Conservation (phyloP, 92 coral and sea anemone species). For the Porites rus region DNA sequence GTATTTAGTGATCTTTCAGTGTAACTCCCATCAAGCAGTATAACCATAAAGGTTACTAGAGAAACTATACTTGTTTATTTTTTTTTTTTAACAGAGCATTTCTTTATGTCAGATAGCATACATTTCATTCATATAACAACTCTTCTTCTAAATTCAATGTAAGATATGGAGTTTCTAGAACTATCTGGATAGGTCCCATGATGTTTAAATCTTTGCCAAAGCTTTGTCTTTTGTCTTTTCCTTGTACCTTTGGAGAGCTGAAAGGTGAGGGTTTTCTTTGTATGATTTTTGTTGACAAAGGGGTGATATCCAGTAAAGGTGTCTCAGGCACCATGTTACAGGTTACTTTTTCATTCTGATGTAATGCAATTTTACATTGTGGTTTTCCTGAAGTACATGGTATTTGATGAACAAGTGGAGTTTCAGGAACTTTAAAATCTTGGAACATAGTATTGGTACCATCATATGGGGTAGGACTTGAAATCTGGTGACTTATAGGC, state of each 20-base stretch:
- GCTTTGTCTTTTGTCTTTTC: neutral
- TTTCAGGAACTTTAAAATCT: constrained; percentile 34
- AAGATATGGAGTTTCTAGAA: constrained; percentile 33
- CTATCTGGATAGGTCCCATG: neutral
- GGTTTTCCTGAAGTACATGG: constrained; percentile 41
- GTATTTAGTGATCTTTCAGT: too few species aligned
- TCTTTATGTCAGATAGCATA: too few species aligned
- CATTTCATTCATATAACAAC: constrained; percentile 15
- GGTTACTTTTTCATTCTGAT: neutral
- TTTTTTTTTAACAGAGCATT: too few species aligned
- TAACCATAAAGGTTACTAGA: too few species aligned
- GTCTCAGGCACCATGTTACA: constrained; percentile 45
- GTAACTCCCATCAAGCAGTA: too few species aligned
- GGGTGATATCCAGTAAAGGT: constrained; percentile 11
- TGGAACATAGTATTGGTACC: neutral
- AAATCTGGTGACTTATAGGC: neutral
- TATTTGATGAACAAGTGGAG: constrained; percentile 2
- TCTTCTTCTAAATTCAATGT: constrained; percentile 1
- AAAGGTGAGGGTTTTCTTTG: neutral
- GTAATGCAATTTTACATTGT: neutral
- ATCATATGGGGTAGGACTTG: neutral
- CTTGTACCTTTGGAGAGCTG: neutral
- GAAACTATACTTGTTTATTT: too few species aligned
- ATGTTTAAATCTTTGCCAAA: neutral
- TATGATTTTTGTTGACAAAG: neutral